These are phyloP conservation scores for Scolopax rusticola DNA, from an alignment of 2,797 vertebrate species.

Conservation along the genomic window DNA sequence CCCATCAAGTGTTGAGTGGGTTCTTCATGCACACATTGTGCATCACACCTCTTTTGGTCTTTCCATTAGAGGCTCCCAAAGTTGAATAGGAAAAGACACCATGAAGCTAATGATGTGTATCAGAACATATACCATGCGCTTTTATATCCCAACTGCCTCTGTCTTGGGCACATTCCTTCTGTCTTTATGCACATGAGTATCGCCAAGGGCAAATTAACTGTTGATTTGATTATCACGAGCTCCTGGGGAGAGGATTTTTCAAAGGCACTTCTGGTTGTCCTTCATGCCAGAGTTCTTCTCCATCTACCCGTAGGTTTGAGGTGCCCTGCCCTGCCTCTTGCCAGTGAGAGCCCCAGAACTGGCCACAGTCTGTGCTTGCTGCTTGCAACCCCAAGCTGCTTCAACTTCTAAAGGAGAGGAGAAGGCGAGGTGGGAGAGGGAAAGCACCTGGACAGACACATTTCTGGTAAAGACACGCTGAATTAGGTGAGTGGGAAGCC, in stretches of 20 bases:
- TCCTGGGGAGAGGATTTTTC: not conserved
- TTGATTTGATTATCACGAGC: not conserved
- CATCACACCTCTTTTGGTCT: not conserved
- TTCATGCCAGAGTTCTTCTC: not conserved
- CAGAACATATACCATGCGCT: fast-evolving
- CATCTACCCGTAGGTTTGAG: not conserved
- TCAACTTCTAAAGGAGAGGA: not conserved
- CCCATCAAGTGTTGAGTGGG: not conserved
- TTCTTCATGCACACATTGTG: not conserved
- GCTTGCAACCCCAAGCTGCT: not conserved
- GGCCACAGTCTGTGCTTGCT: not conserved
- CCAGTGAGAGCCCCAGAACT: not conserved
- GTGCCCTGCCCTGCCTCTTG: not conserved
- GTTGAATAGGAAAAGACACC: not conserved
- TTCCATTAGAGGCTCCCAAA: not conserved
- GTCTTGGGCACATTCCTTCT: not conserved
- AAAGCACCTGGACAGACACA: not conserved
- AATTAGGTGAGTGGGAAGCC: not conserved
- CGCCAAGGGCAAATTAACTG: not conserved
- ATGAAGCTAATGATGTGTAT: not conserved
- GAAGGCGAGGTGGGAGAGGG: not conserved
- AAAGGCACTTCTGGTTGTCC: not conserved
- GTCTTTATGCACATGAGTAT: not conserved
- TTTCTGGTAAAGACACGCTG: not conserved
- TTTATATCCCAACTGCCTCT: not conserved